Evolutionary conservation across 1,140 invertebrate species (phyloP), one percentile per base, ranked within the genome.

Genomic region (Drosophila ogumai): DNA sequence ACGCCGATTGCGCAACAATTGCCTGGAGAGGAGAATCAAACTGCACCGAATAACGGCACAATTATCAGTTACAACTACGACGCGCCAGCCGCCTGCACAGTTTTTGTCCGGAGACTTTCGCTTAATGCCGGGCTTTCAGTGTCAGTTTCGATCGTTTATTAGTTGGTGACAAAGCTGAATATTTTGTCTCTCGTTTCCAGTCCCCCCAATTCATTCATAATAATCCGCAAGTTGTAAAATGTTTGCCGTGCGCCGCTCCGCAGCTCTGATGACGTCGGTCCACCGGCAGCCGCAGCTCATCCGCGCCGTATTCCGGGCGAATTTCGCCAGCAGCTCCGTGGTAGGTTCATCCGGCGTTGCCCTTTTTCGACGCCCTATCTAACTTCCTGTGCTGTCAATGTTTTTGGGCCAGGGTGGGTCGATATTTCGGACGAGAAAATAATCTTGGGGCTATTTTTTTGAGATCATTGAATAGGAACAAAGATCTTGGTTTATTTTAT

Each of bases 1-100:
- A 86, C 60, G 47, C 32, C 69, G 82, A 75, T 86, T 86, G 79
- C 82, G 82, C 82, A 86, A 86, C 79, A 52, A 34, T 65, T 43
- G 43, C 60, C 47, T 19, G 17, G 31, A 28, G 43, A 25, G 6
- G 31, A 66, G 25, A 25, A 41, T 28, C 19, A 46, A n/a, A 50
- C 52, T 72, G 67, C 44, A 73, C 19, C 43, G 36, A 38, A 9
- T 71, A 86, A 75, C 82, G 68, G 63, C 46, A 58, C 69, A 75
- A 65, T 79, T 81, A 86, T 85, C 77, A 84, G 79, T 82, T 79
- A 54, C 34, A 34, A 31, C 22, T 65, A 25, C 40, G 25, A 25
- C 61, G 36, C 55, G 63, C 40, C 7, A 54, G 74, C 66, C 36
- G 19, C 50, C 38, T n/a, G 9, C 34, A 49, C 28, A 61, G 36